These are phyloP conservation scores for Mustela lutreola DNA, from an alignment of 2,113 vertebrate species.

Conservation along the genomic window DNA sequence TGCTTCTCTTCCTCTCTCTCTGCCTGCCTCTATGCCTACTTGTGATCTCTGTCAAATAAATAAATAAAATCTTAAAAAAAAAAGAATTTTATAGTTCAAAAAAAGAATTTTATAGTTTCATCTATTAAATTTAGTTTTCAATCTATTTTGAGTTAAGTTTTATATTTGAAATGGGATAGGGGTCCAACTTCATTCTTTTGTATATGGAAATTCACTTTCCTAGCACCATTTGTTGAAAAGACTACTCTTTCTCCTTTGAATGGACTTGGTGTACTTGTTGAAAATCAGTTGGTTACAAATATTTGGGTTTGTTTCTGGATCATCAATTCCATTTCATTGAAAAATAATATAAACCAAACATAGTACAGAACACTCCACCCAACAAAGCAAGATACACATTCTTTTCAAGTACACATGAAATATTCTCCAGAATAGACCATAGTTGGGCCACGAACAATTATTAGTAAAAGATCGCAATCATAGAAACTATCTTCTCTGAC, in stretches of 20 bases:
- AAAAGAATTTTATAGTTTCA: not conserved
- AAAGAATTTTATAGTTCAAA: no score
- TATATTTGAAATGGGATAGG: not conserved
- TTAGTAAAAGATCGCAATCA: not conserved
- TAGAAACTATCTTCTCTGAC: not conserved
- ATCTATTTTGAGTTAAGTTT: not conserved
- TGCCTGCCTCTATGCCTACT: no score
- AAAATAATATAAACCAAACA: not conserved
- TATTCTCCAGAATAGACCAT: conserved; percentile 7
- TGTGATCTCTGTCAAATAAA: no score
- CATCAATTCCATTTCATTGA: not conserved
- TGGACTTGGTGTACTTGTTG: not conserved
- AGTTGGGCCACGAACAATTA: not conserved
- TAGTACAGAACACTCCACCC: not conserved
- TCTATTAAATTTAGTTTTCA: not conserved
- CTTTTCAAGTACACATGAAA: not conserved
- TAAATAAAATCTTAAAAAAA: no score
- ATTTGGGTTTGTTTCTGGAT: not conserved
- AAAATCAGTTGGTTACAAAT: not conserved
- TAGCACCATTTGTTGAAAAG: not conserved
- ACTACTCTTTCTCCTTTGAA: not conserved
- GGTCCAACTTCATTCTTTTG: conserved; percentile 28
- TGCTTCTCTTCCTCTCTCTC: no score
- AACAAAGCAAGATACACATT: not conserved
- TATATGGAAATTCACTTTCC: not conserved